Percentiles rank a stretch among this genome's conserved stretches.
These are phyloP conservation scores for Nebria brevicollis DNA, from an alignment of 2,888 invertebrate genomes.

Conservation along the genomic window DNA sequence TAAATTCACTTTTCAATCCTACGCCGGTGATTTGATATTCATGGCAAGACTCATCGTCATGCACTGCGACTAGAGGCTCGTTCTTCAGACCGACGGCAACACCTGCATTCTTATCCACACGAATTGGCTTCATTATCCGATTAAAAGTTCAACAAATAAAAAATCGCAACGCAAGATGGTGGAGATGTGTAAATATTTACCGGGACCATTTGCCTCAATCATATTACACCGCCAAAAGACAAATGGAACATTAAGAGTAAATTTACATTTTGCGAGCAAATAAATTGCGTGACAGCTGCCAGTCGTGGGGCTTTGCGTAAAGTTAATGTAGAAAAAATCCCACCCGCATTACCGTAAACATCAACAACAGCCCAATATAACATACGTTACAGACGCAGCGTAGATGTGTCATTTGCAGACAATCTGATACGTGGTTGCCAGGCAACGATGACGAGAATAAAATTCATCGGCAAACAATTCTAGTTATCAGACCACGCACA, in stretches of 20 bases:
- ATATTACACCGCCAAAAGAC: not conserved
- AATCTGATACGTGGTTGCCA: not conserved
- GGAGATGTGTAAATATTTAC: too few species aligned
- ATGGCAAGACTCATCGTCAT: slow-evolving; percentile 43
- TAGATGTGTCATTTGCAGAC: not conserved
- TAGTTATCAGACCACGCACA: not conserved
- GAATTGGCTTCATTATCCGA: too few species aligned
- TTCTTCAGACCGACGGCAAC: too few species aligned
- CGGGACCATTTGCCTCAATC: too few species aligned
- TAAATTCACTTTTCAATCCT: slow-evolving; percentile 54
- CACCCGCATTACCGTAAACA: not conserved
- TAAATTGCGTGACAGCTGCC: not conserved
- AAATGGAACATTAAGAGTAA: not conserved
- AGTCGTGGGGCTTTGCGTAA: not conserved
- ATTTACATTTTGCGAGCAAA: not conserved
- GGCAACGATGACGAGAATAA: not conserved
- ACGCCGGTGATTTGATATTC: slow-evolving; percentile 53
- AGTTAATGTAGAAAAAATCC: not conserved
- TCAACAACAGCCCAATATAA: not conserved
- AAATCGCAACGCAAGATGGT: too few species aligned
- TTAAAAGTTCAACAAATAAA: too few species aligned
- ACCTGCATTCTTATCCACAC: too few species aligned
- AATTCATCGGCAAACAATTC: not conserved
- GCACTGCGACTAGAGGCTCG: too few species aligned
- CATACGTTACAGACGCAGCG: not conserved